Conservation (phyloP, 2,113 vertebrate genomes). For the Cebus imitator region DNA sequence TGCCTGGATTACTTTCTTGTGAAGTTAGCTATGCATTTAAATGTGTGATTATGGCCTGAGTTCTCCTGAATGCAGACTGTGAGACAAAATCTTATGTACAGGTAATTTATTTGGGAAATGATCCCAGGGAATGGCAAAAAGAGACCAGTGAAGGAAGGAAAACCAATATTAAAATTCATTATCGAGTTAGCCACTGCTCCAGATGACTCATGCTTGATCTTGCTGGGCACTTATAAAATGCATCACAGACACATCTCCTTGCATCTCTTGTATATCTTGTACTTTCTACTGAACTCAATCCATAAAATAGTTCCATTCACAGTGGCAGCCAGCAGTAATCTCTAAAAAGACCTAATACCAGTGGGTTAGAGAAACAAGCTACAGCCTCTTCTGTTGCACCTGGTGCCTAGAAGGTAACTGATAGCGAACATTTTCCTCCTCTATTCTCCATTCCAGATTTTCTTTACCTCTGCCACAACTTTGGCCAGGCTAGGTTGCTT, state of each 20-base stretch:
- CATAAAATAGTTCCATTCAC: neutral
- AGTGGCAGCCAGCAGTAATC: neutral
- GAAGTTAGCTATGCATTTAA: neutral
- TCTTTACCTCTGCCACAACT: neutral
- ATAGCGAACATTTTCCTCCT: neutral
- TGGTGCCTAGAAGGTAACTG: neutral
- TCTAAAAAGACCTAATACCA: neutral
- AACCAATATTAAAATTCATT: neutral
- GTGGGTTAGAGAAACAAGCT: neutral
- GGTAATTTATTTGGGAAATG: neutral
- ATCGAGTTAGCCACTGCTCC: neutral
- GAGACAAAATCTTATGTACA: neutral
- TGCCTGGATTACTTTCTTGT: neutral
- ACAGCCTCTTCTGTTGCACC: neutral
- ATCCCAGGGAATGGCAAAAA: neutral
- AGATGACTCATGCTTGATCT: neutral
- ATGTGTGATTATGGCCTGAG: too few species aligned
- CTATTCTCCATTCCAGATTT: neutral
- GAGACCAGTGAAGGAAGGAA: neutral
- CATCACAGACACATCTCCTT: neutral
- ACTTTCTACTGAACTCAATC: neutral
- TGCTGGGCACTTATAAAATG: neutral
- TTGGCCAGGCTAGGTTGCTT: neutral
- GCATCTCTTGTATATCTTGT: neutral
- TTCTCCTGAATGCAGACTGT: neutral